A percentile compares a stretch with the other conserved stretches of the same genome.
Evolutionary conservation across 2,113 vertebrate species (phyloP).

Genomic region (Taurulus bubalis): DNA sequence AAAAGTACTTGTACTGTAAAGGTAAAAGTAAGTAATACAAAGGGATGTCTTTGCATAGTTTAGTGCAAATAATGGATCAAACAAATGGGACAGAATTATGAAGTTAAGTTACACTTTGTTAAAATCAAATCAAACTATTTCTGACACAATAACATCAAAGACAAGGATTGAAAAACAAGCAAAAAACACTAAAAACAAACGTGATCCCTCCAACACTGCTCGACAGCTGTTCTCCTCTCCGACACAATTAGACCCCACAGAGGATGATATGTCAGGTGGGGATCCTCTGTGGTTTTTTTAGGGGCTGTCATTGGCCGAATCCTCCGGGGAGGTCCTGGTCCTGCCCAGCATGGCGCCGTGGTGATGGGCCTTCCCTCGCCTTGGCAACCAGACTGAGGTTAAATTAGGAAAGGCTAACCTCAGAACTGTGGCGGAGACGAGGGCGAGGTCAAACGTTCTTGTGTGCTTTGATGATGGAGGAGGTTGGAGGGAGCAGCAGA

Average conservation of each 20-base stretch:
- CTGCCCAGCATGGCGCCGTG: constrained; percentile 67
- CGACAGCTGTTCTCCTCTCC: constrained; percentile 17
- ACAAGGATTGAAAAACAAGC: neutral
- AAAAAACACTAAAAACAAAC: neutral
- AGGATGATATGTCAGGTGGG: constrained; percentile 54
- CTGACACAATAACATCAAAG: neutral
- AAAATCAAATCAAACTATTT: neutral
- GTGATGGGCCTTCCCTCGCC: constrained; percentile 54
- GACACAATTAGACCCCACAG: constrained; percentile 33
- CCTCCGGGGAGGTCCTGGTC: constrained; percentile 69
- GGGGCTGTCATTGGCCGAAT: constrained; percentile 49
- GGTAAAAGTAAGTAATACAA: neutral
- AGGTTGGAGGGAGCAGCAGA: constrained; percentile 47
- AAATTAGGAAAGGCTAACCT: constrained; percentile 79
- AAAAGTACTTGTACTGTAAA: neutral
- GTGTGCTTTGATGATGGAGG: constrained; percentile 75
- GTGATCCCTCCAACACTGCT: neutral
- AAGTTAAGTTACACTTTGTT: neutral
- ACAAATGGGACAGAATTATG: neutral
- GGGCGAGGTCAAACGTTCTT: constrained; percentile 76
- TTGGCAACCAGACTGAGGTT: constrained; percentile 65
- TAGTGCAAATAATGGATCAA: neutral
- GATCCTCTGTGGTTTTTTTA: constrained; percentile 59
- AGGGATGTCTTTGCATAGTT: neutral
- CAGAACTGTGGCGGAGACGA: constrained; percentile 69